These are phyloP conservation scores for Oasisia sp. DNA, from an alignment of 2,888 invertebrate genomes.

Conservation along the genomic window DNA sequence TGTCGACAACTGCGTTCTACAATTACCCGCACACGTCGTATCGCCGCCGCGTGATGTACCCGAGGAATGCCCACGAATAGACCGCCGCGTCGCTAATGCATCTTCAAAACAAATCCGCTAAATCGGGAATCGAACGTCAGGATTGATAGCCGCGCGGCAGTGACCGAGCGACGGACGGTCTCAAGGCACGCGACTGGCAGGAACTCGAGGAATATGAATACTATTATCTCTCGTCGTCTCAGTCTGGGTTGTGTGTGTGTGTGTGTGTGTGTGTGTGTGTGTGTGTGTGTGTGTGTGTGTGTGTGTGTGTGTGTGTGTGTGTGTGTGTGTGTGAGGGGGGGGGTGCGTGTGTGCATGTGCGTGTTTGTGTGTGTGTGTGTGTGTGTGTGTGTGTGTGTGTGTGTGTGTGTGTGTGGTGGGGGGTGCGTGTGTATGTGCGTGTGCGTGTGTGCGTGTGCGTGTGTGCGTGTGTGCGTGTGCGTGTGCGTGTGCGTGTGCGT, in stretches of 20 bases:
- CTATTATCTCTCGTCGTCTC: no score
- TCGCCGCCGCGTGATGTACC: background rate
- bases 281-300: background rate
- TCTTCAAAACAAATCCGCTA: slow-evolving; percentile 5
- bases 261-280: background rate
- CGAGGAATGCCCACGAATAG: slow-evolving; percentile 1
- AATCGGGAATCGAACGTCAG: slow-evolving; percentile 2
- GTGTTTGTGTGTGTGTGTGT: background rate
- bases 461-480: no score
- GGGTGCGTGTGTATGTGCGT: background rate
- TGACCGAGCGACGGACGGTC: background rate
- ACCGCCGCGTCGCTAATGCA: background rate
- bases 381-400: no score
- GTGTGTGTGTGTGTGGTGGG: no score
- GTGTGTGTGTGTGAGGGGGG: background rate
- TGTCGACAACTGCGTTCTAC: background rate
- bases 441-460: background rate
- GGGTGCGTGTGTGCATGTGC: background rate
- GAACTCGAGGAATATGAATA: background rate
- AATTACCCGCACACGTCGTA: background rate
- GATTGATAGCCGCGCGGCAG: background rate
- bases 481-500: no score
- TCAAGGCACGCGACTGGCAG: background rate
- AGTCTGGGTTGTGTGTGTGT: background rate
- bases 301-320: no score